These are phyloP conservation scores for Mimachlamys varia DNA, from an alignment of 2,888 invertebrate genomes.

Conservation along the genomic window DNA sequence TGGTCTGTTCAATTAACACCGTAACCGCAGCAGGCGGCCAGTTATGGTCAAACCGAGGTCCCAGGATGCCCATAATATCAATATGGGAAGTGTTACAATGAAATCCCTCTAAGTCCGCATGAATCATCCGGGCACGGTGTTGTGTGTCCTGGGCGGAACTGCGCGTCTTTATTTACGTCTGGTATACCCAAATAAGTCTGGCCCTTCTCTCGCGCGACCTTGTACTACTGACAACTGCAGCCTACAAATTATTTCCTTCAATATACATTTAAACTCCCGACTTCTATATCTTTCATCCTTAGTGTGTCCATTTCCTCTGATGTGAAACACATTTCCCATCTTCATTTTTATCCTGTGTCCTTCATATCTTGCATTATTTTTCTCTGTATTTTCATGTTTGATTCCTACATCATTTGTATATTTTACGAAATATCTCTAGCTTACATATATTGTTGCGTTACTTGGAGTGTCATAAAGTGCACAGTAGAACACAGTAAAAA, in stretches of 20 bases:
- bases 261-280: not conserved
- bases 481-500: not conserved
- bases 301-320: not conserved
- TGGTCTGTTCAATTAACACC: conserved; percentile 34
- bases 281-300: not conserved
- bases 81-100: conserved; percentile 23
- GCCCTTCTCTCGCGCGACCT: not conserved
- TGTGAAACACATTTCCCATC: not conserved
- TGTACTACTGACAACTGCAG: not conserved
- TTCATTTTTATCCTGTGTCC: too few species aligned
- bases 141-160: not conserved
- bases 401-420: too few species aligned
- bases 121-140: conserved; percentile 12
- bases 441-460: not conserved
- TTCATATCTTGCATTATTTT: too few species aligned
- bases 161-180: not conserved
- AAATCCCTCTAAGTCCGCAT: conserved; percentile 12
- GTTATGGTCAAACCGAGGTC: conserved; percentile 22
- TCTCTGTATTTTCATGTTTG: too few species aligned
- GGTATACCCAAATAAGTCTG: not conserved
- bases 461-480: not conserved
- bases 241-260: not conserved
- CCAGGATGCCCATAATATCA: conserved; percentile 25
- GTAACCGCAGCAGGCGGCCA: conserved; percentile 31
- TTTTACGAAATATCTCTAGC: not conserved